Conservation (phyloP, 2,888 invertebrate species). For the Amblyteles armatorius region DNA sequence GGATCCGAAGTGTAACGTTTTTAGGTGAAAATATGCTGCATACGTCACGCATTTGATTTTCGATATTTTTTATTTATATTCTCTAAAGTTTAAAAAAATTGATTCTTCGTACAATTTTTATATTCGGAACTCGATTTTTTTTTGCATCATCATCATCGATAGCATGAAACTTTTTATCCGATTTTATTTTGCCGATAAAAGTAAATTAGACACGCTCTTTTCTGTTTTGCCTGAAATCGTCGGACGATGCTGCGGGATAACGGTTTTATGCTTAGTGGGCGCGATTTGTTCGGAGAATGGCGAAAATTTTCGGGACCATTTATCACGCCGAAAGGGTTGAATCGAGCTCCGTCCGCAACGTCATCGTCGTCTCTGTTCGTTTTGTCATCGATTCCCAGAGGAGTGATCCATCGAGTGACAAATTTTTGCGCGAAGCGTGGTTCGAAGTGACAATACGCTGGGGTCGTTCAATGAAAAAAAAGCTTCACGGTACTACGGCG, state of each 20-base stretch:
- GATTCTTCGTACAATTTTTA: too few species aligned
- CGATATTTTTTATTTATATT: too few species aligned
- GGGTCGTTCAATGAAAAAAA: background rate
- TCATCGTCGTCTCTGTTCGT: slow-evolving; percentile 22
- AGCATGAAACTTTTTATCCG: background rate
- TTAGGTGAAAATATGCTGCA: too few species aligned
- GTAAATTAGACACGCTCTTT: too few species aligned
- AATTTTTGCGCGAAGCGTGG: slow-evolving; percentile 44
- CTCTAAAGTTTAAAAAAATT: too few species aligned
- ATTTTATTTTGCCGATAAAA: too few species aligned
- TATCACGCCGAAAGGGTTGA: slow-evolving; percentile 3
- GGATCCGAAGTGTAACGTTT: too few species aligned
- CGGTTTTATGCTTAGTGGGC: background rate
- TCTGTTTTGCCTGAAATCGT: background rate
- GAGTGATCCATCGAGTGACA: slow-evolving; percentile 62
- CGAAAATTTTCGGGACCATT: background rate
- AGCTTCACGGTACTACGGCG: background rate
- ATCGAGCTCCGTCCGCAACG: slow-evolving; percentile 22
- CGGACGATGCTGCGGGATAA: background rate
- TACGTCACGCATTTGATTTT: too few species aligned
- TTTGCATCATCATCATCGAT: background rate
- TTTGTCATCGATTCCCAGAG: slow-evolving; percentile 48
- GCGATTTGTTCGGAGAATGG: background rate
- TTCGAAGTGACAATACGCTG: slow-evolving; percentile 4
- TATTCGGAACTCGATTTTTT: background rate